phyloP scores from a whole-genome alignment of 2,113 vertebrate genomes.

The Vulpes vulpes region DNA sequence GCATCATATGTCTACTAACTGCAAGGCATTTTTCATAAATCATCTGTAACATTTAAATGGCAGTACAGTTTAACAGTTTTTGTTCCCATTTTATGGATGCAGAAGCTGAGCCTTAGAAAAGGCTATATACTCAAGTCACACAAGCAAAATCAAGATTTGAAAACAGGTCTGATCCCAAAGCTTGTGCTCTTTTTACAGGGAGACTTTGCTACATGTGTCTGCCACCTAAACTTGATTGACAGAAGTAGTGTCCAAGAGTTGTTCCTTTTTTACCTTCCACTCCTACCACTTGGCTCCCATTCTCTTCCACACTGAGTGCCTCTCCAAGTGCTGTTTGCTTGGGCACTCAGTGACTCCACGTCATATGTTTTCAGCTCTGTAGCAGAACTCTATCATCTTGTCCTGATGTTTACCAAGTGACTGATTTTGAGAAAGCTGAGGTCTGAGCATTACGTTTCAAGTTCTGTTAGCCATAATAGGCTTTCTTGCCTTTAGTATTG shows the following conservation, averaged over 20 bases:
- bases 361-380: background rate
- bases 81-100: background rate
- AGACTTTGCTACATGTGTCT: background rate
- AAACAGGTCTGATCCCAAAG: background rate
- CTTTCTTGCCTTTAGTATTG: background rate
- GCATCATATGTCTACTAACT: background rate
- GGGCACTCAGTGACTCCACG: background rate
- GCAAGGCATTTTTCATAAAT: background rate
- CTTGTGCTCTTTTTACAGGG: background rate
- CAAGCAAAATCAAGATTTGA: background rate
- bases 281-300: background rate
- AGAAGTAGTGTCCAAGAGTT: background rate
- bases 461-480: background rate
- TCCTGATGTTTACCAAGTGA: background rate
- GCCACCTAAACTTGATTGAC: background rate
- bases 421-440: background rate
- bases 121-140: background rate
- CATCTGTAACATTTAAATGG: background rate
- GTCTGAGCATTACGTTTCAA: background rate
- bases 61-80: rapidly evolving
- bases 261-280: background rate
- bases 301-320: background rate
- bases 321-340: background rate
- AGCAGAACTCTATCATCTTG: background rate
- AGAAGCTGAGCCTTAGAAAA: background rate